Conservation (phyloP, 2,888 invertebrate species). For the Tethea ocularis region DNA sequence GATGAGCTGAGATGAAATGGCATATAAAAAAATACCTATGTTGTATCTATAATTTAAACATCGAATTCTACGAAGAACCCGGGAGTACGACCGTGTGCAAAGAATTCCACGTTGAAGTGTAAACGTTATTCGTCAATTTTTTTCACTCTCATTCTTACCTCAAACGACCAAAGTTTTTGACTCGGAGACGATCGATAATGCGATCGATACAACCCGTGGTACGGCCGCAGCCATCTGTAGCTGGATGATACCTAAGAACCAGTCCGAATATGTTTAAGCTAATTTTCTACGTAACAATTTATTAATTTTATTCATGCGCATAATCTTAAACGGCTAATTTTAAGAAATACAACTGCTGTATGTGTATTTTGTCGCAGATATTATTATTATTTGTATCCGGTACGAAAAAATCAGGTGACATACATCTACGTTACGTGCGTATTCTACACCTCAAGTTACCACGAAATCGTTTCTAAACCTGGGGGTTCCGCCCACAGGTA, state of each 20-base stretch:
- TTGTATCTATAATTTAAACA: background rate
- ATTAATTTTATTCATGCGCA: conserved; percentile 6
- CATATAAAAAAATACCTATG: conserved; percentile 11
- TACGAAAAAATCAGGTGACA: too few relatives aligned
- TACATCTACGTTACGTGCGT: too few relatives aligned
- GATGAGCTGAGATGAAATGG: conserved; percentile 31
- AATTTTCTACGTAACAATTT: conserved; percentile 2
- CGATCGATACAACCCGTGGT: conserved; percentile 75
- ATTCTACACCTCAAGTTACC: too few relatives aligned
- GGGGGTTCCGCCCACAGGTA: too few relatives aligned
- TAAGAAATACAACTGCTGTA: background rate
- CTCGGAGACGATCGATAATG: conserved; percentile 74
- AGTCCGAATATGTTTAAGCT: conserved; percentile 59
- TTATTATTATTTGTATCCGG: background rate
- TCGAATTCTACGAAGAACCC: conserved; percentile 1
- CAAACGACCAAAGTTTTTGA: conserved; percentile 79
- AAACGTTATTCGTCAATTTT: conserved; percentile 15
- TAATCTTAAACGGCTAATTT: background rate
- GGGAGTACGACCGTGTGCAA: conserved; percentile 4
- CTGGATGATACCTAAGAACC: conserved; percentile 78
- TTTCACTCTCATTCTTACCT: conserved; percentile 70
- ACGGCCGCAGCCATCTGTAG: conserved; percentile 76
- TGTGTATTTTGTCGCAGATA: background rate
- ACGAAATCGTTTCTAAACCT: too few relatives aligned
- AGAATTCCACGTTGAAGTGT: background rate